These are phyloP conservation scores for Trissonchulus latispiculum DNA, from an alignment of 2,888 invertebrate genomes.

Conservation along the genomic window DNA sequence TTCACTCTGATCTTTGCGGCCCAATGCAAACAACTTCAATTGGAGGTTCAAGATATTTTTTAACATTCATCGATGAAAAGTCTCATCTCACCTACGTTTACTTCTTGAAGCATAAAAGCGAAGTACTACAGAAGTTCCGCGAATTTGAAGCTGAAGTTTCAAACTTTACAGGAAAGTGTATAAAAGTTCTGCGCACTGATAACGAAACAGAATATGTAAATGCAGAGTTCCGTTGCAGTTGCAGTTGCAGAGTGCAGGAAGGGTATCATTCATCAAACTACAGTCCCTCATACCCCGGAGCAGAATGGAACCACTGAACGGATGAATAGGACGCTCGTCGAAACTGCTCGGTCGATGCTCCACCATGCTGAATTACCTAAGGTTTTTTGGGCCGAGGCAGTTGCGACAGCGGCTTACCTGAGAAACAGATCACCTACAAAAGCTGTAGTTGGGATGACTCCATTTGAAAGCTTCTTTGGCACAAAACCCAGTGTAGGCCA, in stretches of 20 bases:
- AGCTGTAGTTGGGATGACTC: constrained; percentile 22
- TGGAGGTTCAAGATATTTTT: background rate
- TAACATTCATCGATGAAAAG: background rate
- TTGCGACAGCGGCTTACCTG: constrained; percentile 19
- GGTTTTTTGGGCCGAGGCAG: constrained; percentile 30
- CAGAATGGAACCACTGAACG: constrained; percentile 29
- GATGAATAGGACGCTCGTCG: constrained; percentile 30
- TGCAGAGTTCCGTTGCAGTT: constrained; percentile 22
- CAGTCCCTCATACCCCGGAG: constrained; percentile 28
- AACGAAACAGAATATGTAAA: constrained; percentile 24
- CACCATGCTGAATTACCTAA: constrained; percentile 23
- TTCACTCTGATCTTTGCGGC: background rate
- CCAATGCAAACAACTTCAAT: no score
- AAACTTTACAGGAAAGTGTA: constrained; percentile 10
- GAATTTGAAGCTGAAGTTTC: constrained; percentile 9
- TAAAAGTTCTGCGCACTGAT: constrained; percentile 23
- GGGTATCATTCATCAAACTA: constrained; percentile 27
- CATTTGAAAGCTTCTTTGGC: constrained; percentile 27
- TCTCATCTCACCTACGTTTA: background rate
- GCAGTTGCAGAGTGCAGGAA: constrained; percentile 22
- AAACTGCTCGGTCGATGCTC: constrained; percentile 28
- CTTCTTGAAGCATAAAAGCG: constrained; percentile 4
- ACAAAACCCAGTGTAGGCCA: constrained; percentile 24
- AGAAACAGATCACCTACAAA: constrained; percentile 27
- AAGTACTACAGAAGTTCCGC: no score